phyloP scores from a whole-genome alignment of 2,113 vertebrate genomes.

The Herpetotheres cachinnans region DNA sequence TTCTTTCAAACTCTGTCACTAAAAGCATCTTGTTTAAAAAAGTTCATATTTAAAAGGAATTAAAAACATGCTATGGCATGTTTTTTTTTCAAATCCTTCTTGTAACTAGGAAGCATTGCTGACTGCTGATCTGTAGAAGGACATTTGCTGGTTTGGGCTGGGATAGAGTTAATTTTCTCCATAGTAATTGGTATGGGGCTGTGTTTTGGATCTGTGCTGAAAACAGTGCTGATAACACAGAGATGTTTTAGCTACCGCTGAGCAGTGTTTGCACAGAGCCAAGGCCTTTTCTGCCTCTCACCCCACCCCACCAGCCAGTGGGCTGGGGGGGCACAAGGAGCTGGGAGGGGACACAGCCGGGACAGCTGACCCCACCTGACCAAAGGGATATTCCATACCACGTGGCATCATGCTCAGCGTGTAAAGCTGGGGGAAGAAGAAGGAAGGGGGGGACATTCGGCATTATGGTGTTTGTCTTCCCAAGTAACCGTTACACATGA shows the following conservation, averaged over 20 bases:
- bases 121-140: neutral
- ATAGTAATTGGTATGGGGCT: neutral
- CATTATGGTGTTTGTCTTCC: neutral
- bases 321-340: neutral
- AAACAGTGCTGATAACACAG: too few relatives aligned
- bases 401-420: neutral
- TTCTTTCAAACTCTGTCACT: neutral
- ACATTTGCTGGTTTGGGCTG: neutral
- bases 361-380: neutral
- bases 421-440: neutral
- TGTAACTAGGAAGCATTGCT: neutral
- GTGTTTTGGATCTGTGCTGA: too few relatives aligned
- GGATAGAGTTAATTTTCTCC: neutral
- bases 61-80: neutral
- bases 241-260: too few relatives aligned
- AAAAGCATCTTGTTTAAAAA: neutral
- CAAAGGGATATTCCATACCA: neutral
- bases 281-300: neutral
- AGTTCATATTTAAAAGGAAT: neutral
- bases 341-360: neutral
- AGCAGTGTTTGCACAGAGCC: too few relatives aligned
- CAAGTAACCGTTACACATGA: neutral
- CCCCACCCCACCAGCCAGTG: rapidly evolving
- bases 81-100: neutral
- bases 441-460: neutral